Evolutionary conservation across 2,113 vertebrate species (phyloP), one percentile per base, ranked within the genome.

Genomic region (Dasypus novemcinctus): DNA sequence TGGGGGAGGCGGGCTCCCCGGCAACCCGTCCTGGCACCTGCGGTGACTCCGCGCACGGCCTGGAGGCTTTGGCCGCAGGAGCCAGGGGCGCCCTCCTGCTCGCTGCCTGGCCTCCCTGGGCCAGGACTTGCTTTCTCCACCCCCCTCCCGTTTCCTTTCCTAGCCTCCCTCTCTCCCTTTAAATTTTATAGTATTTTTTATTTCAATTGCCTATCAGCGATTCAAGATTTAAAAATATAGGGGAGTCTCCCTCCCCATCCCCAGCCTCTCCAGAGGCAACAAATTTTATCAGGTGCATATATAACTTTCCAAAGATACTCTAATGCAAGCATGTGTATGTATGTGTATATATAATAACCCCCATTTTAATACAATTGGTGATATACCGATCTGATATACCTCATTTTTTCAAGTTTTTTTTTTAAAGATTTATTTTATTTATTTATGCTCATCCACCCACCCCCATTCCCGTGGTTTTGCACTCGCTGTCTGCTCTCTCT

Each of bases 21-120:
- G 66, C 15, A 2, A 0, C 10, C 0, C 6, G 11, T n/a, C 23
- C 63, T 25, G 18, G n/a, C 38, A 41, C 41, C 18, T 3, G 2
- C 21, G 0, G 33, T 1, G 13, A 33, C 29, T 43, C 66, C 23
- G 83, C 36, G 49, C 87, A 36, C 7, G 31, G 36, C 49, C 3
- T 23, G 43, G 75, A 21, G 52, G 38, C 38, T 36, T 38, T 17
- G 57, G 64, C 1, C 0, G 1, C 31, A 23, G 23, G 92, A 17
- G 4, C n/a, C 7, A 1, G 17, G 49, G 61, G 68, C n/a, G 23
- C 33, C 7, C 31, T 23, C 54, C 64, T 33, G 49, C 29, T n/a
- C 54, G 2, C 31, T 18, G 38, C 57, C 57, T 18, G 15, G 54
- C 36, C 2, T 31, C 61, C 21, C 75, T 1, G 3, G 25, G 17